A percentile compares a stretch with the other conserved stretches of the same genome.
Evolutionary conservation across 1,140 invertebrate species (phyloP).

Genomic region (Leptinotarsa texana): DNA sequence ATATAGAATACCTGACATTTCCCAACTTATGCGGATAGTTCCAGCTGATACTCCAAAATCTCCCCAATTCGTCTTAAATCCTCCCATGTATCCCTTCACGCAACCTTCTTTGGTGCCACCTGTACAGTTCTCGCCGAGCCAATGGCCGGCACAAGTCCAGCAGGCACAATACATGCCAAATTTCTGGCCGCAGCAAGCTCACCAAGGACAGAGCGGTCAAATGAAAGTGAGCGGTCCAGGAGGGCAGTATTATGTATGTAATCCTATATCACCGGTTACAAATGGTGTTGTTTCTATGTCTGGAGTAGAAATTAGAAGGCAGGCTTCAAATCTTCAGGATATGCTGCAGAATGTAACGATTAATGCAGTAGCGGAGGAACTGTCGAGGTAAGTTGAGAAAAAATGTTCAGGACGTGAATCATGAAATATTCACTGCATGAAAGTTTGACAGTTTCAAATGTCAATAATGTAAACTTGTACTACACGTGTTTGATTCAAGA

Average conservation of each 20-base stretch:
- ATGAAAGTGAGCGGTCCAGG: conserved; percentile 37
- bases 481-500: too few relatives aligned
- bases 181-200: conserved; percentile 18
- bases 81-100: conserved; percentile 38
- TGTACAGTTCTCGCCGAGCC: background rate
- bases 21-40: conserved; percentile 34
- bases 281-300: conserved; percentile 40
- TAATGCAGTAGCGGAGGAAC: background rate
- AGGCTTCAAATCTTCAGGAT: conserved; percentile 38
- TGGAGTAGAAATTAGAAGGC: conserved; percentile 45
- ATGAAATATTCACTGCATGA: too few relatives aligned
- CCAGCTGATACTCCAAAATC: conserved; percentile 27
- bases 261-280: conserved; percentile 41
- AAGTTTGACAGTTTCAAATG: too few relatives aligned
- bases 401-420: too few relatives aligned
- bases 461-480: too few relatives aligned
- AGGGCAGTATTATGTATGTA: conserved; percentile 52
- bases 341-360: conserved; percentile 17
- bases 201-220: conserved; percentile 27
- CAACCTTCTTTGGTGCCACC: conserved; percentile 19
- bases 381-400: background rate
- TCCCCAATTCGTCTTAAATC: conserved; percentile 42
- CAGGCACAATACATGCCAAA: conserved; percentile 1
- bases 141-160: background rate
- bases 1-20: conserved; percentile 32